Percentiles rank a stretch among this genome's conserved stretches.
Evolutionary conservation across 2,113 vertebrate species (phyloP).

Genomic region (Coturnix japonica): DNA sequence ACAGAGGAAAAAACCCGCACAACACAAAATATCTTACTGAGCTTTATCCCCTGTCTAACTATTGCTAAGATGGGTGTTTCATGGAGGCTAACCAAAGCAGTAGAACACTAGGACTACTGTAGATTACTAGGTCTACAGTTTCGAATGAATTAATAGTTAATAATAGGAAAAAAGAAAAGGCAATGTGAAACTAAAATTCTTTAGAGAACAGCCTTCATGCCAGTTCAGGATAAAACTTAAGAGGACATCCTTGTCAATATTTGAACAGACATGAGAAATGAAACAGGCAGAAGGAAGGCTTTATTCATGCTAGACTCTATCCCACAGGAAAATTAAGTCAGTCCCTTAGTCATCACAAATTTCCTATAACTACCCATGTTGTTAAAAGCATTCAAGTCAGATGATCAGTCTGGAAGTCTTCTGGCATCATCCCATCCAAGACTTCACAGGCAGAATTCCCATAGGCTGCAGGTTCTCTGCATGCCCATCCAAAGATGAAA

Average conservation of each 20-base stretch:
- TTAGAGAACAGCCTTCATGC: background rate
- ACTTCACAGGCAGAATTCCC: background rate
- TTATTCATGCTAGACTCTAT: background rate
- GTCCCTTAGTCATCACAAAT: background rate
- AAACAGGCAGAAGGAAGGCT: background rate
- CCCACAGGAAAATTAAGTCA: background rate
- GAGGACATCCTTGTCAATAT: background rate
- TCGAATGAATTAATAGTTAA: background rate
- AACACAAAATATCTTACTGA: background rate
- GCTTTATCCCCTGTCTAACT: background rate
- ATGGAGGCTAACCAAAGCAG: background rate
- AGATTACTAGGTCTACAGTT: background rate
- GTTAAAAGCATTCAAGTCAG: background rate
- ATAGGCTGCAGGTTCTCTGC: background rate
- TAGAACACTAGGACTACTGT: background rate
- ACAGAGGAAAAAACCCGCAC: no score
- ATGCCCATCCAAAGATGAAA: background rate
- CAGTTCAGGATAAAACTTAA: background rate
- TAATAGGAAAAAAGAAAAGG: background rate
- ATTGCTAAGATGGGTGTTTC: background rate
- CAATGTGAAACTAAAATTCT: rapidly evolving
- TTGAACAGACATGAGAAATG: background rate
- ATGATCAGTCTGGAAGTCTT: background rate
- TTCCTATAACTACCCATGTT: background rate
- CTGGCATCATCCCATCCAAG: background rate